Evolutionary conservation across 2,113 vertebrate genomes (phyloP).

Genomic region (Gobius niger): DNA sequence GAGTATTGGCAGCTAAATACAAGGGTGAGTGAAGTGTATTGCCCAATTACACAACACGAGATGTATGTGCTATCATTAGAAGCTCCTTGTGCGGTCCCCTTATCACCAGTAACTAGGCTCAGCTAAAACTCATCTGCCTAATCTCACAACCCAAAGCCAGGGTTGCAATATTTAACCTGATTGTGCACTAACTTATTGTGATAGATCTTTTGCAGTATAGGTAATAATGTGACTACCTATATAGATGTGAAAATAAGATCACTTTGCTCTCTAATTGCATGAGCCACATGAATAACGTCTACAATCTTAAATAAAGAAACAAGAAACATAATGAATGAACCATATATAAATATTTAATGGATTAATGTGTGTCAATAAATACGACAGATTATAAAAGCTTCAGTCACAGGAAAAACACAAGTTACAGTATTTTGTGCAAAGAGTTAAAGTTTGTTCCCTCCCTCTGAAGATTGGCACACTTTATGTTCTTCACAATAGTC

Average conservation of each 20-base stretch:
- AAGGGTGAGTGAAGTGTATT: background rate
- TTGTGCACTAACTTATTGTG: too few relatives aligned
- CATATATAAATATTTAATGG: constrained; percentile 81
- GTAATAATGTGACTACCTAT: too few relatives aligned
- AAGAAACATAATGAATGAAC: constrained; percentile 3
- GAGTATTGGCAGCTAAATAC: background rate
- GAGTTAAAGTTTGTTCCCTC: constrained; percentile 56
- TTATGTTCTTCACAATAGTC: constrained; percentile 44
- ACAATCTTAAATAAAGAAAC: background rate
- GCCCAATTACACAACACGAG: too few relatives aligned
- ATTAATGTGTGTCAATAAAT: constrained; percentile 89
- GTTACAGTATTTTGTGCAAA: constrained; percentile 93
- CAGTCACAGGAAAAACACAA: constrained; percentile 93
- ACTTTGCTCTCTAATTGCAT: too few relatives aligned
- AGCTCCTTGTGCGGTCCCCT: too few relatives aligned
- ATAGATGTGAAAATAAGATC: too few relatives aligned
- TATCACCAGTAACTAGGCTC: too few relatives aligned
- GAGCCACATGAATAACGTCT: background rate
- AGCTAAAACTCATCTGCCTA: too few relatives aligned
- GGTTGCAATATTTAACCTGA: too few relatives aligned
- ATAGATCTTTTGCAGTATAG: too few relatives aligned
- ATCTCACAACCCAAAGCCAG: too few relatives aligned
- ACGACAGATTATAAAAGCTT: constrained; percentile 91
- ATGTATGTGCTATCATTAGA: too few relatives aligned
- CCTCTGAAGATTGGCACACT: constrained; percentile 88